Percentiles rank a stretch among this genome's conserved stretches.
Conservation (phyloP, 2,888 invertebrate species). For the Zaprionus bogoriensis region DNA sequence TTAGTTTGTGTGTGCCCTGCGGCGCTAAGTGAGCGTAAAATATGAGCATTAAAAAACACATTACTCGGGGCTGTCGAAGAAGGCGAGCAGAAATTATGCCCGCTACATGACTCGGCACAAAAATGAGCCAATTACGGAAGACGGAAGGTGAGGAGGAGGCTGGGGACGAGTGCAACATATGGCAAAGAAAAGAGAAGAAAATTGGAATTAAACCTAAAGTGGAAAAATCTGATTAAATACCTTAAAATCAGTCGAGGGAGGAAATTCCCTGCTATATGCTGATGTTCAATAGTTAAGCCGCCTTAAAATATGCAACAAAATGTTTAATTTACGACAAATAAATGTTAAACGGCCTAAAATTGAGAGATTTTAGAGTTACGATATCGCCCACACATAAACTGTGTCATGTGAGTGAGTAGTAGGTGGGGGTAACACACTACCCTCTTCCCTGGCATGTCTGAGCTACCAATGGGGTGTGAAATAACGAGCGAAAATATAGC, state of each 20-base stretch:
- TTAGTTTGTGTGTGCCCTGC: constrained; percentile 28
- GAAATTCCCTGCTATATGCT: no score
- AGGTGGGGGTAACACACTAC: not conserved
- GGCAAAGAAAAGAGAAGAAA: constrained; percentile 9
- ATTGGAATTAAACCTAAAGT: not conserved
- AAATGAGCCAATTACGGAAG: constrained; percentile 56
- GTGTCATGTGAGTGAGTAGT: constrained; percentile 47
- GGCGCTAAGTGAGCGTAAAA: constrained; percentile 44
- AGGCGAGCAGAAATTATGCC: constrained; percentile 43
- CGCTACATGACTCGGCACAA: constrained; percentile 64
- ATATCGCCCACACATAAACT: constrained; percentile 63
- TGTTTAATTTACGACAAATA: constrained; percentile 76
- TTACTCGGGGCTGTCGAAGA: constrained; percentile 6
- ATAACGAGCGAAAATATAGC: constrained; percentile 67
- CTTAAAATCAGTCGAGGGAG: constrained; percentile 1
- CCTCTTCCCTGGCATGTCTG: no score
- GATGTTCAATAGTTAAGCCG: constrained; percentile 23
- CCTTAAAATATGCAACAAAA: constrained; percentile 55
- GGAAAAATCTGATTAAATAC: constrained; percentile 5
- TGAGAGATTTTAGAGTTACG: constrained; percentile 72
- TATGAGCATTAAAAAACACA: constrained; percentile 38
- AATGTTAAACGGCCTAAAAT: constrained; percentile 73
- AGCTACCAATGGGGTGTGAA: constrained; percentile 69
- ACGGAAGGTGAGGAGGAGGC: not conserved
- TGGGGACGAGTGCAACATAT: constrained; percentile 34